A percentile compares a stretch with the other conserved stretches of the same genome.
These are phyloP conservation scores for Cerceris rybyensis DNA, from an alignment of 2,888 invertebrate genomes.

Conservation along the genomic window DNA sequence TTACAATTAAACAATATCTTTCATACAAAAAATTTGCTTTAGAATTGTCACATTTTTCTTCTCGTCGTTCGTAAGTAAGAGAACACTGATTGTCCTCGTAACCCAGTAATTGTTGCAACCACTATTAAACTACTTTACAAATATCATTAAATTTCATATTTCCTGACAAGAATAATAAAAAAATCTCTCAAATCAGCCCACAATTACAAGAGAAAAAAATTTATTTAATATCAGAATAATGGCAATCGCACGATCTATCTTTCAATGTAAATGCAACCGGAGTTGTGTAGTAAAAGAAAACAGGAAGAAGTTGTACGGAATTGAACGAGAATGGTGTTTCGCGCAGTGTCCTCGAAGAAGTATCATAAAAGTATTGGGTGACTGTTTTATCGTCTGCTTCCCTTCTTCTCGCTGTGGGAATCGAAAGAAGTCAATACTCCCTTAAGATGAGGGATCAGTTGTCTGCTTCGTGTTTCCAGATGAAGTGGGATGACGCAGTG, in stretches of 20 bases:
- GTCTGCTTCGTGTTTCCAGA: constrained; percentile 23
- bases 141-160: neutral
- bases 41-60: too few species aligned
- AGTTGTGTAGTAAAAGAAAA: neutral
- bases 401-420: constrained; percentile 44
- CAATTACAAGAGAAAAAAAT: constrained; percentile 9
- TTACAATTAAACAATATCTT: too few species aligned
- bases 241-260: too few species aligned
- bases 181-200: too few species aligned
- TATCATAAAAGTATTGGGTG: constrained; percentile 65
- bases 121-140: too few species aligned
- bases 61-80: too few species aligned
- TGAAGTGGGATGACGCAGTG: constrained; percentile 11
- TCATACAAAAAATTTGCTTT: too few species aligned
- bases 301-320: constrained; percentile 34
- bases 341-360: constrained; percentile 25
- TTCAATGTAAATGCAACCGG: constrained; percentile 1
- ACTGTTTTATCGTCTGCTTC: constrained; percentile 64
- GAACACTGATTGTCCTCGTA: too few species aligned
- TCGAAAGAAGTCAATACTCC: constrained; percentile 57
- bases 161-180: neutral
- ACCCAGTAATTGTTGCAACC: too few species aligned
- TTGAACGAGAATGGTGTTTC: constrained; percentile 37
- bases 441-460: constrained; percentile 48
- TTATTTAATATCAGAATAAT: too few species aligned